Evolutionary conservation across 2,113 vertebrate species (phyloP).

Genomic region (Entomyzon cyanotis): DNA sequence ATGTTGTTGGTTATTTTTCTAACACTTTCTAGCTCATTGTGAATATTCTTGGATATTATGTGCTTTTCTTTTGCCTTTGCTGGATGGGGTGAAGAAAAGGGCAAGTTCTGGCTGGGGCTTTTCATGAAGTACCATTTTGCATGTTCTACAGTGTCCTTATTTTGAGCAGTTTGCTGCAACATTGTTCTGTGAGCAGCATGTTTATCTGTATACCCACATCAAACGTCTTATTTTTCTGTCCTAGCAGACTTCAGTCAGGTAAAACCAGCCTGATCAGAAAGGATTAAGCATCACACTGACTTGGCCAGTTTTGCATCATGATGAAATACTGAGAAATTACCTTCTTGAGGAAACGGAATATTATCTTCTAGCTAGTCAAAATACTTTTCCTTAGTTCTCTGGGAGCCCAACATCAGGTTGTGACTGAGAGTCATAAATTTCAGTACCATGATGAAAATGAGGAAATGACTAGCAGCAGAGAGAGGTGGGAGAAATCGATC

Average conservation of each 20-base stretch:
- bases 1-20: neutral
- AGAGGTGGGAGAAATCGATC: neutral
- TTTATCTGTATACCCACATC: neutral
- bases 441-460: neutral
- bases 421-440: neutral
- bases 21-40: neutral
- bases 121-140: neutral
- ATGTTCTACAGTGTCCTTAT: neutral
- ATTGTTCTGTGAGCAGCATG: neutral
- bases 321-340: neutral
- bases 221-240: neutral
- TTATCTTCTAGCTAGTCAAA: neutral
- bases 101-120: neutral
- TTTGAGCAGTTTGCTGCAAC: neutral
- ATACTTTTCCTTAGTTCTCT: neutral
- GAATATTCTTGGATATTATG: neutral
- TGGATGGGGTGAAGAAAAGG: neutral
- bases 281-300: neutral
- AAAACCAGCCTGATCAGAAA: neutral
- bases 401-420: neutral
- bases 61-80: neutral
- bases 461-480: neutral
- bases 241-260: neutral
- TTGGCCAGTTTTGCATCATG: neutral
- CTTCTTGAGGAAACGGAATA: neutral